Base-by-base conservation (phyloP, 1,140 invertebrate genomes). In the Xylocopa sonorina region DNA sequence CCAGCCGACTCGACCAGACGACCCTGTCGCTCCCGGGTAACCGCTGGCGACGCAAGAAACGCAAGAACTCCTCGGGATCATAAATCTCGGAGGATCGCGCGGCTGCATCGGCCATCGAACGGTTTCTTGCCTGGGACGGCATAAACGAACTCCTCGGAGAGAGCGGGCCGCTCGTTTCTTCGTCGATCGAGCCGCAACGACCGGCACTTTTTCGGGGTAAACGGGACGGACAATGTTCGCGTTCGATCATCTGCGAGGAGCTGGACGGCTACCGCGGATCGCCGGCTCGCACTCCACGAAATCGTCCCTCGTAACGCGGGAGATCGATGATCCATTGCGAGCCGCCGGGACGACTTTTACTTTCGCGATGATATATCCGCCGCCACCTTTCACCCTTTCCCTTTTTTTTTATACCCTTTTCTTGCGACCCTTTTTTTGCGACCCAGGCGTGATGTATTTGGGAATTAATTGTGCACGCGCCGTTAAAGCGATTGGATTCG, bases 31-130 rank as follows among this genome's bases (percentile, higher is more conserved):
- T 53, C 46, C 53, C 48, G 58, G 43, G 46, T 41, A 48, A 48
- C 43, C 38, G 57, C 41, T 32, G 34, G 9, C 29, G 3, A 38
- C 7, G 68, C 7, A 55, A 60, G 41, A 69, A 69, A 64, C 32
- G 60, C 55, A 21, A 24, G 24, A 50, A 78, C 58, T 55, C n/a
- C 24, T 38, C 24, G 38, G n/a, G 46, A 84, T 75, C 82, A 83
- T 83, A 84, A 84, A 83, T 84, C 71, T 58, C 16, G 12, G 6
- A 12, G 55, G 14, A 41, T 60, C 78, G 63, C 51, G 57, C 41
- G 12, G 14, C 3, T 66, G 46, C 12, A 53, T 18, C 48, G 34
- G 41, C 50, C 46, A 80, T 83, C 60, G 51, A 76, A n/a, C n/a
- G 43, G 51, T 67, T 72, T 80, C 38, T 80, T 72, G n/a, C 53